A percentile compares a stretch with the other conserved stretches of the same genome.
phyloP scores from a whole-genome alignment of 2,797 vertebrate genomes.

The Moxostoma hubbsi region DNA sequence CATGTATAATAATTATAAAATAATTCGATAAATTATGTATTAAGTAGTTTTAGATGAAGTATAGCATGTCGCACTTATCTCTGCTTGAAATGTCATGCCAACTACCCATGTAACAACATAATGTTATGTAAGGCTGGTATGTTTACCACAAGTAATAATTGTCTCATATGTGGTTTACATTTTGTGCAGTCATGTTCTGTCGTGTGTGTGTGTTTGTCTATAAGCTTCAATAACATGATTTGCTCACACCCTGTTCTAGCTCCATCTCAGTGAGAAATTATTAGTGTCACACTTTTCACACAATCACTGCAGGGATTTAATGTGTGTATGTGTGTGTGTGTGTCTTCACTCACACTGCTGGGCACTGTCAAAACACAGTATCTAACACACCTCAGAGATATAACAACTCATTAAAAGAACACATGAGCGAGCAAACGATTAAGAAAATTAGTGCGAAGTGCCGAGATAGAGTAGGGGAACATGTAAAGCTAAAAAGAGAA shows the following conservation, averaged over 20 bases:
- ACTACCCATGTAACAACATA: neutral
- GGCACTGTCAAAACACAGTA: conserved; percentile 53
- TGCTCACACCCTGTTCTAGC: conserved; percentile 54
- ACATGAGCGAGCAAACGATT: conserved; percentile 53
- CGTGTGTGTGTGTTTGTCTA: conserved; percentile 35
- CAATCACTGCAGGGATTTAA: conserved; percentile 56
- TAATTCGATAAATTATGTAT: neutral
- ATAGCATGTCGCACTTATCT: neutral
- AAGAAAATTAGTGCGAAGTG: conserved; percentile 39
- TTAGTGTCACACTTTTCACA: conserved; percentile 61
- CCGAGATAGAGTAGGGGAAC: conserved; percentile 38
- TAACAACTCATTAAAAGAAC: conserved; percentile 55
- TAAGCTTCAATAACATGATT: conserved; percentile 48
- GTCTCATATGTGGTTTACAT: conserved; percentile 12
- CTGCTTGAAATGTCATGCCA: neutral
- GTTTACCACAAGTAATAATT: conserved; percentile 1
- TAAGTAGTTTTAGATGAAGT: conserved; percentile 8
- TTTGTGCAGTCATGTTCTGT: conserved; percentile 23
- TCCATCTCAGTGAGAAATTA: conserved; percentile 59
- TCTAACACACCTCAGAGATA: conserved; percentile 56
- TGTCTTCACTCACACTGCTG: conserved; percentile 49
- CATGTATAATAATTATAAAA: conserved; percentile 1
- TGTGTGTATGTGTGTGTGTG: conserved; percentile 42
- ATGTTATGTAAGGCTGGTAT: neutral
- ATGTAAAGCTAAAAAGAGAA: conserved; percentile 46